Base-by-base conservation (phyloP, 2,888 invertebrate genomes). In the Dynastes hyllus region DNA sequence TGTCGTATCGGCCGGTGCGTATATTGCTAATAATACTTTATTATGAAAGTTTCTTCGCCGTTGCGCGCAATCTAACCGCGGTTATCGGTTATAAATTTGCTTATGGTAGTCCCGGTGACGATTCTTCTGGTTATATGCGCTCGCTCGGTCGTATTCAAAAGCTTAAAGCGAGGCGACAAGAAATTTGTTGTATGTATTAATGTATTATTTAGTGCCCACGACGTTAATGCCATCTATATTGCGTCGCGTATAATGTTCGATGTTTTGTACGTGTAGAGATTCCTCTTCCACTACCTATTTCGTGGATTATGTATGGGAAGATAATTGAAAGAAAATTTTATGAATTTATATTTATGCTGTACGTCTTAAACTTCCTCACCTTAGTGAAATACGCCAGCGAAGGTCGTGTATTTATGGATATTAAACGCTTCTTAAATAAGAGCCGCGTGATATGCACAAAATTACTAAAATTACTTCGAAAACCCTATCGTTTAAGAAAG, bases 1-100 rank as follows among this genome's bases (percentile, higher is more conserved):
- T 79, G 82, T 80, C 16, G 76, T 73, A 66, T 50, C 55, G 77
- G 73, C n/a, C 63, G 75, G 80, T 81, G 81, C 81, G 80, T 80
- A 81, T 78, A 81, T 78, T 80, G 78, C 78, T 75, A 79, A 73
- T 73, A 73, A 73, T 73, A 73, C 22, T 55, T 73, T 73, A 65
- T 58, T 58, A 71, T 22, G 73, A 73, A 58, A 58, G 58, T 58
- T 55, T 73, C 58, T 73, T 13, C 51, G 32, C 13, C 13, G 32
- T 32, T 45, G 53, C 32, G 77, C 76, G 69, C 73, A 77, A 77
- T 67, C 69, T 76, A 79, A 27, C 32, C 40, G 29, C 73, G 53
- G 73, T 73, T 73, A 73, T 73, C 58, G 58, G 16, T 73, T 73
- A 58, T 73, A 73, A 73, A 58, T 73, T 73, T 40, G 73, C 50